These are phyloP conservation scores for Tenualosa ilisha DNA, from an alignment of 2,797 vertebrate genomes.

Conservation along the genomic window DNA sequence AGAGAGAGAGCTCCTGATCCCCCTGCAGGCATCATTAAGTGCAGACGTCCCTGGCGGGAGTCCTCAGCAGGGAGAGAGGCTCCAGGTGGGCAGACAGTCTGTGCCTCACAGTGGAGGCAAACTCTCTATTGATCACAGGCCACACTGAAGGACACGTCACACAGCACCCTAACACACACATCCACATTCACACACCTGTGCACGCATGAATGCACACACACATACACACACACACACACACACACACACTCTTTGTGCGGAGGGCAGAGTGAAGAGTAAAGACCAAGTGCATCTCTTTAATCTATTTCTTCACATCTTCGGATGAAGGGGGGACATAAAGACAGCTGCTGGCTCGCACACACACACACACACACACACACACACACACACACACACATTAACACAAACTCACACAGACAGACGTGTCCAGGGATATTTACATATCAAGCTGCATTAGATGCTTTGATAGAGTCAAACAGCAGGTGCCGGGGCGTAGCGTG, in stretches of 20 bases:
- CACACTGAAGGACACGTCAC: not conserved
- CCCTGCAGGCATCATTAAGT: not conserved
- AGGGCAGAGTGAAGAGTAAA: not conserved
- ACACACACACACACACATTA: not conserved
- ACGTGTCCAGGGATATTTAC: conserved; percentile 7
- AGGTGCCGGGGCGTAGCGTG: not conserved
- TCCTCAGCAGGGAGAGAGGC: not conserved
- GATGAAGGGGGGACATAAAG: not conserved
- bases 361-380: not conserved
- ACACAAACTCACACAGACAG: not conserved
- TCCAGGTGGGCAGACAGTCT: not conserved
- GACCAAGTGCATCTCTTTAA: not conserved
- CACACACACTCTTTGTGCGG: not conserved
- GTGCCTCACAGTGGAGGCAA: not conserved
- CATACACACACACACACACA: not conserved
- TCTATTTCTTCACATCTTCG: not conserved
- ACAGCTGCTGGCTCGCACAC: not conserved
- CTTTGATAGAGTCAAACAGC: conserved; percentile 24
- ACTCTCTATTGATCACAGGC: not conserved
- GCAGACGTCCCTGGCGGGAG: too few relatives aligned
- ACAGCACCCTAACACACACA: not conserved
- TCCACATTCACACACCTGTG: not conserved
- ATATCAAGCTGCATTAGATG: conserved; percentile 32
- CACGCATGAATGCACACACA: not conserved
- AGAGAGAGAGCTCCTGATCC: not conserved